Evolutionary conservation across 2,888 invertebrate species (phyloP), one percentile per base, ranked within the genome.

Genomic region (Drosophila meridionalis): DNA sequence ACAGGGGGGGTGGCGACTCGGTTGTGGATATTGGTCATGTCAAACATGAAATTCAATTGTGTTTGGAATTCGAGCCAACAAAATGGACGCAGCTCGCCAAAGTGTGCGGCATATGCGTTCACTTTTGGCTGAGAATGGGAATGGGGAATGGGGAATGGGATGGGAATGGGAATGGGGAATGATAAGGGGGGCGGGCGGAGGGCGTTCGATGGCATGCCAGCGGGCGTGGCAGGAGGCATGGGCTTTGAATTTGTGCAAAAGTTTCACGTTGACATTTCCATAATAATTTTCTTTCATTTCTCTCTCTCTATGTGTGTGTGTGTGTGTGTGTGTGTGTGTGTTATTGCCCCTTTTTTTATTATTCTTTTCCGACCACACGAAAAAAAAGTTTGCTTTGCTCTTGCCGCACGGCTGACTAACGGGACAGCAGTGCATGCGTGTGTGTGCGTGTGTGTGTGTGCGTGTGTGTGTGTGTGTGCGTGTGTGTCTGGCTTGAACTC

Each of bases 231-330:
- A 40, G 38, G 36, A 20, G 53, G 38, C n/a, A 40, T 73, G 60
- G 76, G 76, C 70, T 74, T 72, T 67, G 69, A 79, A 86, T 65
- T 86, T 86, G 78, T 73, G 87, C 70, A 89, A 87, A 89, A 85
- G 69, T 87, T 87, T 85, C 83, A 82, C 85, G 88, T 89, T 87
- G 86, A 87, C 89, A 87, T 87, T 87, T 87, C 87, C 86, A 87
- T 89, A 85, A 89, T 87, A 87, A 87, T 87, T 86, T 81, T 82
- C 77, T 73, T 77, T 74, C 76, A 74, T 79, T 83, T 47, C 62
- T 40, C 45, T 7, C 47, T 47, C 50, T 47, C 67, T 60, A 1
- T 40, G 40, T 20, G n/a, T 14, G 34, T 20, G n/a, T 34, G 9
- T 34, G 20, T 28, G 3, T 48, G 14, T 30, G 14, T 32, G n/a